phyloP scores from a whole-genome alignment of 2,888 invertebrate species.

The Zele albiditarsus region DNA sequence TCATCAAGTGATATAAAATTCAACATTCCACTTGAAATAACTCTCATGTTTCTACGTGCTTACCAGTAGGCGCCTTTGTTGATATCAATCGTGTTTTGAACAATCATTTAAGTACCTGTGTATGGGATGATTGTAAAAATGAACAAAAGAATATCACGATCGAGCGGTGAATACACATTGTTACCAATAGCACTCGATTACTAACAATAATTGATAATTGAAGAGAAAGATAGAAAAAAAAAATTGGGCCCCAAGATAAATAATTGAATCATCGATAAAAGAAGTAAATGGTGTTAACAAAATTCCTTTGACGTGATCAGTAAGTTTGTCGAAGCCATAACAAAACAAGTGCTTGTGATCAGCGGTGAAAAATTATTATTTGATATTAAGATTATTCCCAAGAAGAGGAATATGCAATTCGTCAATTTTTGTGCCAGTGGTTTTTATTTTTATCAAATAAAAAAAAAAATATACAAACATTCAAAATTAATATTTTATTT shows the following conservation, averaged over 20 bases:
- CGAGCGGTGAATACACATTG: not conserved
- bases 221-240: not conserved
- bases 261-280: not conserved
- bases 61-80: too few species aligned
- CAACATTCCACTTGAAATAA: too few species aligned
- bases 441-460: too few species aligned
- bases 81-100: too few species aligned
- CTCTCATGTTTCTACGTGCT: too few species aligned
- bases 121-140: too few species aligned
- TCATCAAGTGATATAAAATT: too few species aligned
- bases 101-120: too few species aligned
- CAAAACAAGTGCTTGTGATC: not conserved
- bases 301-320: not conserved
- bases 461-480: not conserved
- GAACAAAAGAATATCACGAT: not conserved
- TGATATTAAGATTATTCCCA: not conserved
- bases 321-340: not conserved
- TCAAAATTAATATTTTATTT: not conserved
- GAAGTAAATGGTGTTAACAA: not conserved
- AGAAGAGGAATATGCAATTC: too few species aligned
- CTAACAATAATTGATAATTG: not conserved
- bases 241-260: not conserved
- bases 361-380: not conserved
- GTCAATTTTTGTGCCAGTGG: too few species aligned
- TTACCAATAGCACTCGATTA: not conserved